A percentile compares a stretch with the other conserved stretches of the same genome.
Evolutionary conservation across 2,888 invertebrate species (phyloP).

Genomic region (Choristoneura rosaceana): DNA sequence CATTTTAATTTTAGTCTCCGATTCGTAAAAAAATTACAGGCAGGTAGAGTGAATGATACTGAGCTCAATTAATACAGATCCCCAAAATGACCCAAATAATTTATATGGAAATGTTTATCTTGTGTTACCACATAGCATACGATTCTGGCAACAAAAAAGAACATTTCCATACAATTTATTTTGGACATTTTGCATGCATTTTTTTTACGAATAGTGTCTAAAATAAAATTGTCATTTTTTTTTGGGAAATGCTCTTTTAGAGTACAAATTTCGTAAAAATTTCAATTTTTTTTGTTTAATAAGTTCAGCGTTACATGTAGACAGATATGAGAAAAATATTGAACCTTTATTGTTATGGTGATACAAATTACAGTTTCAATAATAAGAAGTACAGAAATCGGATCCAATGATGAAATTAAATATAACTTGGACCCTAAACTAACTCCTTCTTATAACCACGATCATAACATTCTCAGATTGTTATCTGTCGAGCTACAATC

Average conservation of each 20-base stretch:
- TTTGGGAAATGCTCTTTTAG: too few relatives aligned
- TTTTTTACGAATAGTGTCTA: too few relatives aligned
- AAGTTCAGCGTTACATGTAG: constrained; percentile 57
- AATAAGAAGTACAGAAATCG: constrained; percentile 57
- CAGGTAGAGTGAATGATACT: too few relatives aligned
- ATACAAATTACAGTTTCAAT: constrained; percentile 57
- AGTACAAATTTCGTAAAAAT: constrained; percentile 82
- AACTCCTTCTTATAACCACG: constrained; percentile 67
- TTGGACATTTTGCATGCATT: too few relatives aligned
- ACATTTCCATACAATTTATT: too few relatives aligned
- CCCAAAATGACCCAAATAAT: too few relatives aligned
- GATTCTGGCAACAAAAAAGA: too few relatives aligned
- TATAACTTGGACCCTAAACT: constrained; percentile 54
- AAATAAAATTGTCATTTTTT: too few relatives aligned
- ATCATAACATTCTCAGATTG: constrained; percentile 82
- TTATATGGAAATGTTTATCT: too few relatives aligned
- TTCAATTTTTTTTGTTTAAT: constrained; percentile 60
- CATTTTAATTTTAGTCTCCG: too few relatives aligned
- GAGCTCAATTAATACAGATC: too few relatives aligned
- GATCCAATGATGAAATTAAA: constrained; percentile 55
- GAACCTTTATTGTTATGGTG: constrained; percentile 50
- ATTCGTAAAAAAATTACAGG: too few relatives aligned
- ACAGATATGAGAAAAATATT: constrained; percentile 70
- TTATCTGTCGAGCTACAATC: constrained; percentile 80
- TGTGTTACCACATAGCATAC: constrained; percentile 38